These are phyloP conservation scores for Himalopsyche anomala DNA, from an alignment of 2,888 invertebrate genomes.

Conservation along the genomic window DNA sequence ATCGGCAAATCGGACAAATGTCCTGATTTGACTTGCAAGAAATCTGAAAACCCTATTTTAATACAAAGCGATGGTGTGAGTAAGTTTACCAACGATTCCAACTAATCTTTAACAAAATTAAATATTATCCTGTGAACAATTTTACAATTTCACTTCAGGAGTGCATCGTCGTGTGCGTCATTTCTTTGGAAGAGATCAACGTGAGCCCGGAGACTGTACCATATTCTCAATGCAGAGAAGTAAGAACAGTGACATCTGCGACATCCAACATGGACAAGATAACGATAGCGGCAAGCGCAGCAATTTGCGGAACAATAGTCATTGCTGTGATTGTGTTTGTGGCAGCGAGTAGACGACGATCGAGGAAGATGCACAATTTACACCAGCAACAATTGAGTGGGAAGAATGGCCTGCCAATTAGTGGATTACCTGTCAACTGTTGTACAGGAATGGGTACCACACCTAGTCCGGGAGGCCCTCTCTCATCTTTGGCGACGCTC, in stretches of 20 bases:
- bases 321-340: slow-evolving; percentile 93
- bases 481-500: slow-evolving; percentile 89
- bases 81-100: background rate
- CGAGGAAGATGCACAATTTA: slow-evolving; percentile 85
- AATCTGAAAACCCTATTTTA: too few relatives aligned
- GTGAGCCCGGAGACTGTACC: slow-evolving; percentile 92
- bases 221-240: slow-evolving; percentile 91
- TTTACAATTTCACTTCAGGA: slow-evolving; percentile 77
- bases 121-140: background rate
- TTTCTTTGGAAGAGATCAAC: slow-evolving; percentile 91
- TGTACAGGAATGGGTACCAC: slow-evolving; percentile 84
- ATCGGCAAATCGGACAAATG: too few relatives aligned
- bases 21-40: too few relatives aligned
- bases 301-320: slow-evolving; percentile 94
- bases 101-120: background rate
- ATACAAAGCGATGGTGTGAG: too few relatives aligned
- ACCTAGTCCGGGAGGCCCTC: slow-evolving; percentile 86
- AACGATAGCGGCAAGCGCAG: slow-evolving; percentile 94
- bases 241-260: slow-evolving; percentile 88
- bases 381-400: slow-evolving; percentile 80
- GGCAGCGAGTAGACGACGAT: slow-evolving; percentile 88
- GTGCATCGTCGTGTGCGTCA: slow-evolving; percentile 95
- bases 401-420: slow-evolving; percentile 81
- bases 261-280: slow-evolving; percentile 96
- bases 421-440: slow-evolving; percentile 87